Evolutionary conservation across 2,888 invertebrate genomes (phyloP).

Genomic region (Drosophila formosana): DNA sequence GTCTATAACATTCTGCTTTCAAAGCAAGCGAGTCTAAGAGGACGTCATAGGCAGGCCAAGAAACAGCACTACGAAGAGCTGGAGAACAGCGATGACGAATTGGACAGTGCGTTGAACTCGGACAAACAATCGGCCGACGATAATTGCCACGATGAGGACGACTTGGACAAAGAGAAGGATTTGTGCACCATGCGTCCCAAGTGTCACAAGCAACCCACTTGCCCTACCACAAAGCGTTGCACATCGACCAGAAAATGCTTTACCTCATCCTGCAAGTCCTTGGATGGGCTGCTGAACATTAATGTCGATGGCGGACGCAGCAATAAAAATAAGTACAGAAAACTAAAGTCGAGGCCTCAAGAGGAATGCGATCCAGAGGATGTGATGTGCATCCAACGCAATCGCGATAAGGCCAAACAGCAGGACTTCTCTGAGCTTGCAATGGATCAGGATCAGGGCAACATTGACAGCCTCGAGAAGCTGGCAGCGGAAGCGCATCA

Average conservation of each 20-base stretch:
- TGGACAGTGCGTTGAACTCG: conserved; percentile 20
- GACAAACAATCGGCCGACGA: conserved; percentile 16
- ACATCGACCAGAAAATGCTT: conserved; percentile 17
- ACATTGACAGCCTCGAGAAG: conserved; percentile 31
- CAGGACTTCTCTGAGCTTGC: conserved; percentile 20
- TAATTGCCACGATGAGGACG: conserved; percentile 57
- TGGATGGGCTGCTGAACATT: conserved; percentile 27
- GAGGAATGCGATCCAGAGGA: conserved; percentile 58
- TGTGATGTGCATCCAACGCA: conserved; percentile 47
- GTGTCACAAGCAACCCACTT: conserved; percentile 34
- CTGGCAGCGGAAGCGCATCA: conserved; percentile 26
- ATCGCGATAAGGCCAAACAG: conserved; percentile 22
- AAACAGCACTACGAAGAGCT: conserved; percentile 34
- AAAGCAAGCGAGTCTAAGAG: conserved; percentile 59
- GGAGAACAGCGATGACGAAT: conserved; percentile 26
- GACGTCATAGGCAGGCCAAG: conserved; percentile 34
- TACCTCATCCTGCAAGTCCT: conserved; percentile 15
- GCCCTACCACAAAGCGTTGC: conserved; percentile 27
- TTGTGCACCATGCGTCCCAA: conserved; percentile 39
- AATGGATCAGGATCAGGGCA: background rate
- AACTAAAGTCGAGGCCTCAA: background rate
- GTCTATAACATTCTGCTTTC: conserved; percentile 28
- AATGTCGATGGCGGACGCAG: conserved; percentile 24
- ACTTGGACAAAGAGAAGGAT: conserved; percentile 35
- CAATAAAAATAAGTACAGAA: conserved; percentile 22